Evolutionary conservation across 1,140 invertebrate genomes (phyloP).

Genomic region (Diorhabda carinulata): DNA sequence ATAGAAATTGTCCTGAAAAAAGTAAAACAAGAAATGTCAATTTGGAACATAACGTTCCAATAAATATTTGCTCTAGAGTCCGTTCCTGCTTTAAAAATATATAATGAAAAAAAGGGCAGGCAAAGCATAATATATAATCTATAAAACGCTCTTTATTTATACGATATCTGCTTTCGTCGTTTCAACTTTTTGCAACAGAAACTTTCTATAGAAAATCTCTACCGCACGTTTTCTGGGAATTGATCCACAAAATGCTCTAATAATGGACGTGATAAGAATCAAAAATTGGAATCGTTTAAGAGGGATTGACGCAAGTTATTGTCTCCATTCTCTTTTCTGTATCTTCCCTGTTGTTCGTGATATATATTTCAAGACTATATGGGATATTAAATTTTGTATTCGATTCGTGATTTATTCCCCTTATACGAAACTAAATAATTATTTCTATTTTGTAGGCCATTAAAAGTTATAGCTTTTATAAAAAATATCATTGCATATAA

Average conservation of each 20-base stretch:
- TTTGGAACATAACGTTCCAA: too few relatives aligned
- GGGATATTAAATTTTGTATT: background rate
- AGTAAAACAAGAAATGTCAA: too few relatives aligned
- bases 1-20: too few relatives aligned
- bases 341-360: background rate
- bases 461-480: too few relatives aligned
- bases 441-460: too few relatives aligned
- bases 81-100: background rate
- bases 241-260: constrained; percentile 27
- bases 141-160: constrained; percentile 28
- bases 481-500: too few relatives aligned
- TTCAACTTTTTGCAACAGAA: constrained; percentile 26
- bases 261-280: constrained; percentile 23
- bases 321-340: constrained; percentile 4
- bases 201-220: constrained; percentile 27
- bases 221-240: constrained; percentile 27
- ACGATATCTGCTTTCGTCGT: constrained; percentile 33
- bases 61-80: background rate
- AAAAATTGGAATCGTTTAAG: background rate
- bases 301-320: constrained; percentile 1
- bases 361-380: background rate
- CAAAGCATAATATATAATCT: constrained; percentile 29
- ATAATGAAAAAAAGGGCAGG: background rate
- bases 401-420: background rate
- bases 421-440: too few relatives aligned